Percentiles rank a stretch among this genome's conserved stretches.
Conservation (phyloP, 2,888 invertebrate genomes). For the Macrophya alboannulata region DNA sequence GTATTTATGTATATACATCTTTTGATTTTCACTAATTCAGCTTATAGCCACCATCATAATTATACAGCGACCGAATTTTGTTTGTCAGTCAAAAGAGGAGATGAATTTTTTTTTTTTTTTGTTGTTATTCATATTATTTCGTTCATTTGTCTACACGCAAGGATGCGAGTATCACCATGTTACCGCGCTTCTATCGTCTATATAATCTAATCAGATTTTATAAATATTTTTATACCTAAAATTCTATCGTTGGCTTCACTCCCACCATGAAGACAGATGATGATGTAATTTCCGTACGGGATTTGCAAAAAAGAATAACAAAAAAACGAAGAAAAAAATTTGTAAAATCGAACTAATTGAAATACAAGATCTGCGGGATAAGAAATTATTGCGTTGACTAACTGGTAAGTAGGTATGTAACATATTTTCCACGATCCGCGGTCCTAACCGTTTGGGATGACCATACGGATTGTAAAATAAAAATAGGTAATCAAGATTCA, state of each 20-base stretch:
- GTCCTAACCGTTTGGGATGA: not conserved
- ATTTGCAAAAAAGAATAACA: too few relatives aligned
- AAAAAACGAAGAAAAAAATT: not conserved
- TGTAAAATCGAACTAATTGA: not conserved
- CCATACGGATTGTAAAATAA: not conserved
- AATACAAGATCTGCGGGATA: not conserved
- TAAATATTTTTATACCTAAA: not conserved
- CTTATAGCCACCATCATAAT: not conserved
- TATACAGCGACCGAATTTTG: too few relatives aligned
- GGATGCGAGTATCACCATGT: not conserved
- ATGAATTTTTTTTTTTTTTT: too few relatives aligned
- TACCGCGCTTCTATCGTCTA: not conserved
- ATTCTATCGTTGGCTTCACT: not conserved
- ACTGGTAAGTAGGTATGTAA: not conserved
- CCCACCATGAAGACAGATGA: not conserved
- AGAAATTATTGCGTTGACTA: not conserved
- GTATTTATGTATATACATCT: not conserved
- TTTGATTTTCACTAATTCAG: too few relatives aligned
- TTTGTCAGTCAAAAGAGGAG: not conserved
- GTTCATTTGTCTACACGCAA: not conserved
- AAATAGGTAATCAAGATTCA: not conserved
- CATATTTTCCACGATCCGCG: not conserved
- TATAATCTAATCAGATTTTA: not conserved
- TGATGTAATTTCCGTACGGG: not conserved
- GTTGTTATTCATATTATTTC: not conserved